These are phyloP conservation scores for Cataglyphis rosenhaueri DNA, from an alignment of 2,888 invertebrate species.

Conservation along the genomic window DNA sequence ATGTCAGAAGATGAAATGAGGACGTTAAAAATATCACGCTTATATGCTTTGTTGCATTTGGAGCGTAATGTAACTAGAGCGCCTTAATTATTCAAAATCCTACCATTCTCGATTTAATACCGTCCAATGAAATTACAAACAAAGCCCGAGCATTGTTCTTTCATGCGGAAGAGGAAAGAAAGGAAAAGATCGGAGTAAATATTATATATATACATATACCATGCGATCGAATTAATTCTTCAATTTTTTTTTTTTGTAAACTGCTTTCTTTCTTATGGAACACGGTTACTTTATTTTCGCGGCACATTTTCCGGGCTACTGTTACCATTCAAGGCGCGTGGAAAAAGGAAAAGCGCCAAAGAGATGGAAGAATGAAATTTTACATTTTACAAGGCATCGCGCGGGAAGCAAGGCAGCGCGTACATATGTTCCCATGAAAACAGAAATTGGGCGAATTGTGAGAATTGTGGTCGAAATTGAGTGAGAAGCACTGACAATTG, in stretches of 20 bases:
- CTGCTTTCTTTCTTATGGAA: not conserved
- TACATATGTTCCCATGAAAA: constrained; percentile 28
- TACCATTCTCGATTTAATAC: constrained; percentile 1
- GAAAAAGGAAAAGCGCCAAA: constrained; percentile 33
- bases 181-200: not conserved
- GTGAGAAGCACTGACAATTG: constrained; percentile 70
- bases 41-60: not conserved
- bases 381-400: constrained; percentile 18
- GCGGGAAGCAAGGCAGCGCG: not conserved
- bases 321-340: constrained; percentile 37
- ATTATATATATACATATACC: not conserved
- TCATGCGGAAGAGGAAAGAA: not conserved
- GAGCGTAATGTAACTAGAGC: not conserved
- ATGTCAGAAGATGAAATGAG: not conserved
- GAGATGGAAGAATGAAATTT: constrained; percentile 39
- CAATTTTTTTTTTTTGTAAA: constrained; percentile 20
- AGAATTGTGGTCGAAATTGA: constrained; percentile 54
- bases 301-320: constrained; percentile 15
- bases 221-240: constrained; percentile 9
- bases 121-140: constrained; percentile 7
- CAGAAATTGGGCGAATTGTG: constrained; percentile 46
- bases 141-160: constrained; percentile 1
- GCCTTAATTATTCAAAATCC: constrained; percentile 13
- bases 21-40: constrained; percentile 10
- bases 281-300: constrained; percentile 22